Conservation (phyloP, 2,113 vertebrate species). For the Ciconia stormi region DNA sequence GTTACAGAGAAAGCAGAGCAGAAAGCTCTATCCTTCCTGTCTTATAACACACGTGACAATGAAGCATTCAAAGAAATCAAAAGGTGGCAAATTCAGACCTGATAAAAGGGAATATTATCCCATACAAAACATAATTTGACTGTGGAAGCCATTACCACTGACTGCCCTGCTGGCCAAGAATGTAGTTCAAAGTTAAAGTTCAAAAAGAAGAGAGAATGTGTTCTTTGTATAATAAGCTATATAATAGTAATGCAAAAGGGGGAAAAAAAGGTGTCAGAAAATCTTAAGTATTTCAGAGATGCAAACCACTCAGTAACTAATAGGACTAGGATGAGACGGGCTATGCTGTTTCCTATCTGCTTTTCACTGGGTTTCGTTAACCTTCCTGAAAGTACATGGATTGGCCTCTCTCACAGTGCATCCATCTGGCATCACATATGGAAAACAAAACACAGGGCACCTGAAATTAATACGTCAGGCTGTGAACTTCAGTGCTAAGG, state of each 20-base stretch:
- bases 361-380: neutral
- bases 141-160: neutral
- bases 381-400: neutral
- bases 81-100: neutral
- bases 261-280: neutral
- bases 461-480: neutral
- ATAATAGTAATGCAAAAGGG: neutral
- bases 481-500: neutral
- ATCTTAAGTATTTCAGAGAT: neutral
- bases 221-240: neutral
- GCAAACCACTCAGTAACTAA: neutral
- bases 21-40: neutral
- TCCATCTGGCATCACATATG: neutral
- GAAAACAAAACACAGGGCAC: neutral
- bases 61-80: neutral
- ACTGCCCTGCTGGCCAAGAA: neutral
- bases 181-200: neutral
- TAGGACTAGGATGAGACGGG: neutral
- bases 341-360: neutral
- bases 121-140: neutral
- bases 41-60: neutral
- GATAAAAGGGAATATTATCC: neutral
- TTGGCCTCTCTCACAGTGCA: neutral
- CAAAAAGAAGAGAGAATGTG: neutral
- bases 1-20: neutral